These are phyloP conservation scores for Hirtodrosophila trivittata DNA, from an alignment of 2,888 invertebrate species.

Conservation along the genomic window DNA sequence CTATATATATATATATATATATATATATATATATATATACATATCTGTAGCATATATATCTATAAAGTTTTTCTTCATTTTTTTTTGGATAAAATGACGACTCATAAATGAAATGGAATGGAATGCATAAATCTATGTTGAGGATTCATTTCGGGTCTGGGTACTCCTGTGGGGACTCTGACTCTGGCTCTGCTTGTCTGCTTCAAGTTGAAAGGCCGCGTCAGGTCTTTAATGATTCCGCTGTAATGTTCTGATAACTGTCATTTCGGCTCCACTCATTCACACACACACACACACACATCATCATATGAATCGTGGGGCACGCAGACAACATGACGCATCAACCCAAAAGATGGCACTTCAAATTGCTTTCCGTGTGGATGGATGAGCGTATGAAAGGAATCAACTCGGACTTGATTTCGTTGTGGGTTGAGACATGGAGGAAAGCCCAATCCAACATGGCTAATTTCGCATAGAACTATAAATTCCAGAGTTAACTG, in stretches of 20 bases:
- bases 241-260: slow-evolving; percentile 63
- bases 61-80: slow-evolving; percentile 24
- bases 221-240: slow-evolving; percentile 71
- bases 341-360: slow-evolving; percentile 45
- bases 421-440: no score
- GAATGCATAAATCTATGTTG: slow-evolving; percentile 52
- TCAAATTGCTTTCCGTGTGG: slow-evolving; percentile 35
- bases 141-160: not conserved
- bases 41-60: slow-evolving; percentile 1
- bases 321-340: slow-evolving; percentile 59
- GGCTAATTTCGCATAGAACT: no score
- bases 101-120: slow-evolving; percentile 69
- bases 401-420: slow-evolving; percentile 26
- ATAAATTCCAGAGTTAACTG: no score
- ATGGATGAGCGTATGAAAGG: not conserved
- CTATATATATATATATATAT: not conserved
- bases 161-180: not conserved
- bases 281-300: not conserved
- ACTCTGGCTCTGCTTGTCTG: slow-evolving; percentile 34
- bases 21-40: slow-evolving; percentile 20
- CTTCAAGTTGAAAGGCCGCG: slow-evolving; percentile 45
- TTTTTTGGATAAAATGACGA: slow-evolving; percentile 62
- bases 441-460: no score
- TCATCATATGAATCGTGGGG: slow-evolving; percentile 20
- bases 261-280: slow-evolving; percentile 16